Evolutionary conservation across 1,140 invertebrate species (phyloP).

Genomic region (Eupeodes corollae): DNA sequence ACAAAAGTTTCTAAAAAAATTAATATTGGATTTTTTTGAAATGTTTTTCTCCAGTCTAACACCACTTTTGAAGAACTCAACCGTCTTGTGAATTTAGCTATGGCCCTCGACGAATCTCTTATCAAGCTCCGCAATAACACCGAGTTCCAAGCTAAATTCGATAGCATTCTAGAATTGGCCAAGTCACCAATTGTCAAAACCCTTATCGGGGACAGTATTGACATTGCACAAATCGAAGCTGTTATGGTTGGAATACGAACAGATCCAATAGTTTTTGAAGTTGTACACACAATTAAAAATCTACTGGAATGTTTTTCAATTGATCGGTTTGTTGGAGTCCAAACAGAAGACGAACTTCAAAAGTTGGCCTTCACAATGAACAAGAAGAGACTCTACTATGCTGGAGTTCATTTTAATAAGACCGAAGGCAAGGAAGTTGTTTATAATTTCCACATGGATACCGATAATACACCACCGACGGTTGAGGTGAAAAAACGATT

Average conservation of each 20-base stretch:
- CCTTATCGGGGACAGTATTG: slow-evolving; percentile 24
- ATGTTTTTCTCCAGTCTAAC: slow-evolving; percentile 38
- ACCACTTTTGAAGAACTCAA: slow-evolving; percentile 45
- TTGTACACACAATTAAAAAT: slow-evolving; percentile 35
- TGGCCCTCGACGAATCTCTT: slow-evolving; percentile 14
- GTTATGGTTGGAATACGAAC: slow-evolving; percentile 20
- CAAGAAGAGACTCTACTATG: slow-evolving; percentile 29
- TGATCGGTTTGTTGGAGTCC: slow-evolving; percentile 44
- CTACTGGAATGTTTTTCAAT: slow-evolving; percentile 48
- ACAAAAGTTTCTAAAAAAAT: no score
- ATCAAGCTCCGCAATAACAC: slow-evolving; percentile 22
- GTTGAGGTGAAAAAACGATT: slow-evolving; percentile 47
- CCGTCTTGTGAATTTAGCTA: slow-evolving; percentile 30
- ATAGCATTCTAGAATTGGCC: slow-evolving; percentile 25
- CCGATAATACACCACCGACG: slow-evolving; percentile 53
- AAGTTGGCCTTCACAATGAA: slow-evolving; percentile 42
- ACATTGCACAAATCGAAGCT: slow-evolving; percentile 22
- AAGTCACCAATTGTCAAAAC: slow-evolving; percentile 30
- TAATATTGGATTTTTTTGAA: no score
- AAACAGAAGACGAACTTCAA: slow-evolving; percentile 41
- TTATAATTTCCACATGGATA: slow-evolving; percentile 57
- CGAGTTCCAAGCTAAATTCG: slow-evolving; percentile 25
- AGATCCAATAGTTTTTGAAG: slow-evolving; percentile 23
- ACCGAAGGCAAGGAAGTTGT: slow-evolving; percentile 18
- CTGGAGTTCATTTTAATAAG: slow-evolving; percentile 28